Evolutionary conservation across 2,113 vertebrate species (phyloP).

Genomic region (Gambusia affinis): DNA sequence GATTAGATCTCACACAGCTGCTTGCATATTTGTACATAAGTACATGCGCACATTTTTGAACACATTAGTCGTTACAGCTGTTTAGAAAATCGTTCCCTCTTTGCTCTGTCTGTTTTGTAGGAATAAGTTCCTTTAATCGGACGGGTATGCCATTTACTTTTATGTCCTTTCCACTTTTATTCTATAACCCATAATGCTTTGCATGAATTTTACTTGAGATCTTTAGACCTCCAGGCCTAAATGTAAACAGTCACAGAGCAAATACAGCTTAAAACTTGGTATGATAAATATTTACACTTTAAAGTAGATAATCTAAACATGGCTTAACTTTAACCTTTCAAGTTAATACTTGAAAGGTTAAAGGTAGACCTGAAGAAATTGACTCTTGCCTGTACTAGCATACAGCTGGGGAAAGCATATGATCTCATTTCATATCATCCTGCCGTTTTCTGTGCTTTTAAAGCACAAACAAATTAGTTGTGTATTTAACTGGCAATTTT

Average conservation of each 20-base stretch:
- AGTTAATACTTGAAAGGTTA: neutral
- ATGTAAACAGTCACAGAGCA: neutral
- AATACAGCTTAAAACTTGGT: neutral
- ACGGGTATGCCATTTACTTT: conserved; percentile 5
- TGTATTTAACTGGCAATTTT: neutral
- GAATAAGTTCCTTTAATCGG: conserved; percentile 57
- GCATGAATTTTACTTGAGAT: neutral
- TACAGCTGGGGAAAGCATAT: neutral
- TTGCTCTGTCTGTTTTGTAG: conserved; percentile 13
- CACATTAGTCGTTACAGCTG: conserved; percentile 15
- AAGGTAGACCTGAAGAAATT: neutral
- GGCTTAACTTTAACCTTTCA: neutral
- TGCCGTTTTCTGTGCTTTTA: neutral
- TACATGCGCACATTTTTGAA: conserved; percentile 4
- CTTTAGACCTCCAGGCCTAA: too few relatives aligned
- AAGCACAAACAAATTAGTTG: neutral
- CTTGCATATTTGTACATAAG: conserved; percentile 17
- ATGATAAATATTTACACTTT: too few relatives aligned
- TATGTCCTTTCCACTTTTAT: neutral
- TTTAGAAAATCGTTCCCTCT: conserved; percentile 12
- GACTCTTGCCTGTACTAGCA: neutral
- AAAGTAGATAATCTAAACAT: neutral
- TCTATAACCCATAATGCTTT: neutral
- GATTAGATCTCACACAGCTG: conserved; percentile 32
- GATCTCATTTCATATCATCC: neutral